Conservation (phyloP, 2,888 invertebrate genomes). For the Hipparchia semele region DNA sequence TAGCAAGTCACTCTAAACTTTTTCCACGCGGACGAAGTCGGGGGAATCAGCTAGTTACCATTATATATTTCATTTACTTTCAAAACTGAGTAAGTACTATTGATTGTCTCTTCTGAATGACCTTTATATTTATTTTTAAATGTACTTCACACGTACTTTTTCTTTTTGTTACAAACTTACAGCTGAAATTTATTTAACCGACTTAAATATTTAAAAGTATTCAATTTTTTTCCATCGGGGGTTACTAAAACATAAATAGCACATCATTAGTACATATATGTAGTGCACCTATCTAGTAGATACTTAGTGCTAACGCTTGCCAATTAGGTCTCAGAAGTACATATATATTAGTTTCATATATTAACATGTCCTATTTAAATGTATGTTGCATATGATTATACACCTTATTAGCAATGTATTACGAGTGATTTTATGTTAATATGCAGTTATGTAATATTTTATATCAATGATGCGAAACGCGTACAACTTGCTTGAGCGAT, state of each 20-base stretch:
- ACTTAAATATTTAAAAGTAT: too few species aligned
- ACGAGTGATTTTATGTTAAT: not conserved
- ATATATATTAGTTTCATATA: not conserved
- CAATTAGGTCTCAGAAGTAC: not conserved
- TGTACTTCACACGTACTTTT: not conserved
- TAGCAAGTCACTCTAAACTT: too few species aligned
- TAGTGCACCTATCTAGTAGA: too few species aligned
- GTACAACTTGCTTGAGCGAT: not conserved
- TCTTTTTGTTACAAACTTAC: not conserved
- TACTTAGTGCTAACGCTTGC: not conserved
- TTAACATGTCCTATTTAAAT: not conserved
- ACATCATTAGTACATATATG: too few species aligned
- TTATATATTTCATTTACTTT: not conserved
- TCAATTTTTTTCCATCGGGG: too few species aligned
- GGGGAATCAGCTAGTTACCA: too few species aligned
- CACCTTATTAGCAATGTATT: not conserved
- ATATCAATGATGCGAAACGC: slow-evolving; percentile 4
- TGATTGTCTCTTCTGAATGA: not conserved
- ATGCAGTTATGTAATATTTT: not conserved
- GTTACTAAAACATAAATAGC: too few species aligned
- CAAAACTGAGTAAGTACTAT: not conserved
- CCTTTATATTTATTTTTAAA: slow-evolving; percentile 9
- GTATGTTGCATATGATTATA: not conserved
- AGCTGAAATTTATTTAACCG: not conserved
- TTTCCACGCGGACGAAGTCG: too few species aligned